Base-by-base conservation (phyloP, 2,797 vertebrate genomes). In the Anguilla pacifica region DNA sequence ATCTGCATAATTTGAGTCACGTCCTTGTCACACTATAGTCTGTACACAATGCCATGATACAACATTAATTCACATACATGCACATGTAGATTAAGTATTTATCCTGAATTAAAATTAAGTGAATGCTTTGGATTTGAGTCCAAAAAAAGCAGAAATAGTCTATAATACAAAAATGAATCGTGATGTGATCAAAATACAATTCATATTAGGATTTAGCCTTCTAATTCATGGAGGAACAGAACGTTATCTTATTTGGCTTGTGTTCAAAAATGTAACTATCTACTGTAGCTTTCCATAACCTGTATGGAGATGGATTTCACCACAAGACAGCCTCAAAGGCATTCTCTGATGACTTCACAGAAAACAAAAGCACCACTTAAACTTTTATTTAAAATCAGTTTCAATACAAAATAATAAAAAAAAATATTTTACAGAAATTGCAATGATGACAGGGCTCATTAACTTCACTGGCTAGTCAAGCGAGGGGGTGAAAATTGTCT, bases 351-450 rank as follows among this genome's bases (percentile, higher is more conserved):
- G n/a, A 46, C 35, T 22, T 81, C 39, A 81, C 39, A 81, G 49
- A 81, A 77, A 2, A 43, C 35, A 79, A 43, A 81, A 19, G 19
- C 39, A 49, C 22, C 39, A 81, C 43, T 43, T 25, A 49, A 4
- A 49, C 19, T 46, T 81, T 81, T 81, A 81, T 81, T 81, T 81
- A 81, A 81, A 81, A 81, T 49, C 77, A 49, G 39, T 81, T 81
- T 92, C 81, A 86, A 86, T 87, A 70, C 28, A 55, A 57, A 87
- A 87, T 25, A 39, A 82, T 19, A 79, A 85, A 57, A 87, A 86
- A 84, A 86, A 86, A 82, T 72, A 79, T 86, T 70, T 85, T 86
- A 74, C 39, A 35, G 59, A 86, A 51, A 81, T 84, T 61, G 22
- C 64, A 39, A 28, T 28, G 17, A 13, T 86, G 35, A 81, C 77